Conservation (phyloP, 2,888 invertebrate species). For the Frankliniella intonsa region DNA sequence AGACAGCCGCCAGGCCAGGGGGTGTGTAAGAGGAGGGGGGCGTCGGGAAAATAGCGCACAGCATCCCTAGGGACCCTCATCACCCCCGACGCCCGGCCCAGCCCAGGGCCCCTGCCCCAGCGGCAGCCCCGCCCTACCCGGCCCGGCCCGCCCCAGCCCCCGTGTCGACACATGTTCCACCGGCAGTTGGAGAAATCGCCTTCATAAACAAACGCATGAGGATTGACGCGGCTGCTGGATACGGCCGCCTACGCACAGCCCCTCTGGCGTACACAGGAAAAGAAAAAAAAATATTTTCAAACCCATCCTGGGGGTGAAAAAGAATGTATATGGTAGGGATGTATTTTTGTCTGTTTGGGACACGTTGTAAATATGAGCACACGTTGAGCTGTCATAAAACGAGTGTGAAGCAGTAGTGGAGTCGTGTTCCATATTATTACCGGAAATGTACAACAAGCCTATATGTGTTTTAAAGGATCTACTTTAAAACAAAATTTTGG, state of each 20-base stretch:
- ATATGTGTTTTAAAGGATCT: too few species aligned
- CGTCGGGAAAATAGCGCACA: too few species aligned
- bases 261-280: neutral
- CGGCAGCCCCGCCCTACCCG: neutral
- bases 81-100: neutral
- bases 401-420: too few species aligned
- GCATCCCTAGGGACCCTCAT: constrained; percentile 8
- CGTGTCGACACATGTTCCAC: constrained; percentile 3
- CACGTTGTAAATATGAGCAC: too few species aligned
- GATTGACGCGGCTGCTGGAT: neutral
- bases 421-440: too few species aligned
- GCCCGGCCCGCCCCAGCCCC: neutral
- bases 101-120: neutral
- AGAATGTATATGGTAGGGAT: too few species aligned
- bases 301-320: neutral
- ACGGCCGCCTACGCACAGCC: neutral
- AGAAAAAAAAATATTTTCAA: neutral
- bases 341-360: too few species aligned
- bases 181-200: constrained; percentile 16
- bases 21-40: neutral
- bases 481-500: too few species aligned
- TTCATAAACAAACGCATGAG: constrained; percentile 13
- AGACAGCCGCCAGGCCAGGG: neutral
- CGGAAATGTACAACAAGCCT: too few species aligned
- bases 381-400: too few species aligned